Percentiles rank a stretch among this genome's conserved stretches.
These are phyloP conservation scores for Smittia aterrima DNA, from an alignment of 2,888 invertebrate genomes.

Conservation along the genomic window DNA sequence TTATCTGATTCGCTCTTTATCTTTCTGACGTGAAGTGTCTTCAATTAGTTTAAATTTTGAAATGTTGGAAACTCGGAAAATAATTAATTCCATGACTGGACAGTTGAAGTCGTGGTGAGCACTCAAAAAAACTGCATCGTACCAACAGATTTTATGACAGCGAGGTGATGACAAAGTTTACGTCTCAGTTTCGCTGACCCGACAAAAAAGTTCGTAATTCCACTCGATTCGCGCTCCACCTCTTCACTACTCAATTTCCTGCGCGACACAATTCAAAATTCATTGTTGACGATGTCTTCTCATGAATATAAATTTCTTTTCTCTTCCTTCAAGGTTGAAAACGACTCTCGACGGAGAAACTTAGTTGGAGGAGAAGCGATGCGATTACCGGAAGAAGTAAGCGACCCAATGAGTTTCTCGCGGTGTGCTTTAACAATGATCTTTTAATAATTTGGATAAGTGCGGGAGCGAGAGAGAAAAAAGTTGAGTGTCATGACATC, in stretches of 20 bases:
- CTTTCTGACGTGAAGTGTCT: no score
- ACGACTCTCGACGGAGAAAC: background rate
- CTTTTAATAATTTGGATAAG: background rate
- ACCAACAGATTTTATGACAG: no score
- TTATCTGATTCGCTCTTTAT: no score
- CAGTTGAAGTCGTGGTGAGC: no score
- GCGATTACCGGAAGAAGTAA: background rate
- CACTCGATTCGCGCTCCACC: background rate
- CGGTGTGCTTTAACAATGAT: background rate
- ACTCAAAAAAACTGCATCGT: no score
- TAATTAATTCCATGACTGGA: no score
- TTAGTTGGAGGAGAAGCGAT: background rate
- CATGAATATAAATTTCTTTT: slow-evolving; percentile 1
- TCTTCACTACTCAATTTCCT: background rate
- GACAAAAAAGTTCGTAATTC: no score
- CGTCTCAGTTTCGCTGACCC: no score
- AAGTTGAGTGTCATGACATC: background rate
- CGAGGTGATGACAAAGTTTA: no score
- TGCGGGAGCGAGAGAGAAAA: background rate
- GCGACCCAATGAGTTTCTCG: background rate
- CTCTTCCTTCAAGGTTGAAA: background rate
- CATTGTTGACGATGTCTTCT: background rate
- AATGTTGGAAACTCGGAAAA: no score
- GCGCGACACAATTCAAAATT: background rate
- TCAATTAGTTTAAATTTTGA: no score